Conservation (phyloP, 1,140 invertebrate species). For the Patella vulgata region DNA sequence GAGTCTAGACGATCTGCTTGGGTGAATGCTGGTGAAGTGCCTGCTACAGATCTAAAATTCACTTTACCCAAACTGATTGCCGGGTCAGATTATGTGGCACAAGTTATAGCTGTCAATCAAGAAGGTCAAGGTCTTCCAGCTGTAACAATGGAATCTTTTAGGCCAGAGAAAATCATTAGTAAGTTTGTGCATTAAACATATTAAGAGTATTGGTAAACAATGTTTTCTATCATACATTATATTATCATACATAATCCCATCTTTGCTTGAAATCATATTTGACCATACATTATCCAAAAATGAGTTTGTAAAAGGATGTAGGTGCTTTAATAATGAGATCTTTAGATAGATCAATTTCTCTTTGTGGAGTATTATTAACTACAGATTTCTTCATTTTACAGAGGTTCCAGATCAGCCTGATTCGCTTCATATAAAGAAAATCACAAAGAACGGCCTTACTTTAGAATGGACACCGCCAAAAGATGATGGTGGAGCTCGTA, state of each 20-base stretch:
- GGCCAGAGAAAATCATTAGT: conserved; percentile 46
- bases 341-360: too few relatives aligned
- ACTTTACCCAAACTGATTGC: conserved; percentile 90
- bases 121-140: conserved; percentile 48
- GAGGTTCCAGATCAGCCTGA: conserved; percentile 88
- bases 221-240: background rate
- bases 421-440: conserved; percentile 69
- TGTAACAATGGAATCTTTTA: conserved; percentile 36
- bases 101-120: conserved; percentile 92
- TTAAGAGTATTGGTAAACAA: background rate
- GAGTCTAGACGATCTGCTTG: conserved; percentile 79
- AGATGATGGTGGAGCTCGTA: conserved; percentile 76
- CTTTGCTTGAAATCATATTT: too few relatives aligned
- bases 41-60: conserved; percentile 70
- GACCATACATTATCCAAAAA: too few relatives aligned
- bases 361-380: too few relatives aligned
- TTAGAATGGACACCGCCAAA: conserved; percentile 90
- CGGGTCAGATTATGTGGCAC: conserved; percentile 94
- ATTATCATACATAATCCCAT: too few relatives aligned
- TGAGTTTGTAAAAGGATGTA: too few relatives aligned
- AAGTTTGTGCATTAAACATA: conserved; percentile 16
- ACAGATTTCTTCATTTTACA: conserved; percentile 69
- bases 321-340: too few relatives aligned
- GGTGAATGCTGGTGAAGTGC: conserved; percentile 61
- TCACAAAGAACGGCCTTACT: conserved; percentile 79